Conservation (phyloP, 1,140 invertebrate species). For the Paraescarpia echinospica region DNA sequence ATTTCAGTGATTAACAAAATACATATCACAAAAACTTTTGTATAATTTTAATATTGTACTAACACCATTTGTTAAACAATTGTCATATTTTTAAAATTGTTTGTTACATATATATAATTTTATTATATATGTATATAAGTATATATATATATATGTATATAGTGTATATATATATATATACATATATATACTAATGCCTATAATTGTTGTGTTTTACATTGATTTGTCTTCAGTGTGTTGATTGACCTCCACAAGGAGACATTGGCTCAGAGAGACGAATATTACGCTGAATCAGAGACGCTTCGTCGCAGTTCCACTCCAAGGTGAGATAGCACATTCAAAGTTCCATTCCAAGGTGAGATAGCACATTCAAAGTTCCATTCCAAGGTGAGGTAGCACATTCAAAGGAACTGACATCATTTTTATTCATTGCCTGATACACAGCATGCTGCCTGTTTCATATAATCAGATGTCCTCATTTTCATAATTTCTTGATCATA, state of each 20-base stretch:
- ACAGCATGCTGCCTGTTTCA: no score
- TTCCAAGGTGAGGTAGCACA: constrained; percentile 45
- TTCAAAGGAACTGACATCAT: constrained; percentile 18
- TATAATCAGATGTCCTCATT: no score
- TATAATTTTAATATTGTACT: not conserved
- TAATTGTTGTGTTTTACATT: not conserved
- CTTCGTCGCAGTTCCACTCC: constrained; percentile 52
- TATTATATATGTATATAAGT: no score
- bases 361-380: constrained; percentile 35
- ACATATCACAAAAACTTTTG: not conserved
- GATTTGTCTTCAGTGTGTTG: constrained; percentile 40
- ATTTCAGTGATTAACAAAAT: not conserved
- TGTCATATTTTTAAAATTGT: no score
- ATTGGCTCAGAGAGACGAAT: constrained; percentile 53
- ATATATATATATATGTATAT: no score
- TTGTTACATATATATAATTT: no score
- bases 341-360: constrained; percentile 53
- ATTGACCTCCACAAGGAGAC: constrained; percentile 53
- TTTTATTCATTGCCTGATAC: no score
- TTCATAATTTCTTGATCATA: no score
- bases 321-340: constrained; percentile 36
- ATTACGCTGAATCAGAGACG: constrained; percentile 52
- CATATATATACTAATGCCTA: no score
- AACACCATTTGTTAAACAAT: not conserved
- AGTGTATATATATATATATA: no score